A percentile compares a stretch with the other conserved stretches of the same genome.
Evolutionary conservation across 2,888 invertebrate genomes (phyloP).

Genomic region (Euplagia quadripunctaria): DNA sequence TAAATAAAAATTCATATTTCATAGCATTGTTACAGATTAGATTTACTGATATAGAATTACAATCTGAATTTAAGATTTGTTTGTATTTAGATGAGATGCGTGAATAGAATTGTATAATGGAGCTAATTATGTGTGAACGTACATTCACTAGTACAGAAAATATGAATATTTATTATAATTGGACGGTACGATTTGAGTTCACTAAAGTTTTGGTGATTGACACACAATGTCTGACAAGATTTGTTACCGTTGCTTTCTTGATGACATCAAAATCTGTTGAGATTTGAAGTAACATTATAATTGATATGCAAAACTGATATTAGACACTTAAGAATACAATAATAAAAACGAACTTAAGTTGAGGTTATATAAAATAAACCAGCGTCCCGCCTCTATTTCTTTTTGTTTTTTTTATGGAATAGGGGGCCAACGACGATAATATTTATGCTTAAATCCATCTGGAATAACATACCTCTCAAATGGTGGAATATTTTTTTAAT

Average conservation of each 20-base stretch:
- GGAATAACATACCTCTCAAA: not conserved
- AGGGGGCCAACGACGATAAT: no score
- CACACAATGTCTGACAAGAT: conserved; percentile 42
- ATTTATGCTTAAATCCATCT: not conserved
- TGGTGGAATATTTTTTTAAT: not conserved
- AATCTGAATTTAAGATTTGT: conserved; percentile 82
- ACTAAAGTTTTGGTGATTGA: conserved; percentile 62
- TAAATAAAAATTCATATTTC: conserved; percentile 80
- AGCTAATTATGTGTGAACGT: conserved; percentile 86
- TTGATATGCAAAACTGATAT: conserved; percentile 24
- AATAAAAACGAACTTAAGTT: not conserved
- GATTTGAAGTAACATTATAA: conserved; percentile 16
- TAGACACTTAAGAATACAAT: conserved; percentile 1
- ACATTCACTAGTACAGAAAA: conserved; percentile 56
- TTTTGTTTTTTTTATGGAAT: not conserved
- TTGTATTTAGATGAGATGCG: conserved; percentile 67
- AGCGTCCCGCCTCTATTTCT: not conserved
- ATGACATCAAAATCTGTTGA: conserved; percentile 19
- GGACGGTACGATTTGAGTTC: conserved; percentile 55
- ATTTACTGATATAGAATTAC: conserved; percentile 81
- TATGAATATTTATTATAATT: conserved; percentile 82
- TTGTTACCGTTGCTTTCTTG: conserved; percentile 36
- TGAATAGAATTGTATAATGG: conserved; percentile 77
- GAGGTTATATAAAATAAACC: no score
- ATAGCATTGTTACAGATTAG: conserved; percentile 70